Base-by-base conservation (phyloP, 2,888 invertebrate genomes). In the Ceriagrion tenellum region DNA sequence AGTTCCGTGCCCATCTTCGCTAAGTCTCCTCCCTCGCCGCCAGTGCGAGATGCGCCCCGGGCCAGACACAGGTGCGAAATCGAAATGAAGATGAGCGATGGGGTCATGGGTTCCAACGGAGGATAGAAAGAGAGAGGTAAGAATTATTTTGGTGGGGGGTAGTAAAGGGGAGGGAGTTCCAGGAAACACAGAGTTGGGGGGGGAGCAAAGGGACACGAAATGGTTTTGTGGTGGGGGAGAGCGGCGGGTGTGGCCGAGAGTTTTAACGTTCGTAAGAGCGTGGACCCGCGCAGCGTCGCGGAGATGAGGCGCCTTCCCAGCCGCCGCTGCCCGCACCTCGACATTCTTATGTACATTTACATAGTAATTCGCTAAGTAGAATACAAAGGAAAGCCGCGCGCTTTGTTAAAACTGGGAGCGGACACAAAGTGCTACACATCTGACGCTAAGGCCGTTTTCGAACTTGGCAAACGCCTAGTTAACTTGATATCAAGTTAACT, bases 11-110 rank as follows among this genome's bases (percentile, higher is more conserved):
- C n/a, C 35, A 10, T 69, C 81, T 81, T n/a, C 35, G 81, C 81
- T 18, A 12, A 1, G 1, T 13, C 93, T 47, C 93, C 35, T n/a
- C 93, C 69, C 69, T 69, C 93, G 47, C 40, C 63, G 81, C 30
- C 47, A 93, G 93, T 69, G 74, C 69, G 47, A 69, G 69, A 20
- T 74, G 93, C 93, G 63, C 69, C 69, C 55, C 40, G 69, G 74
- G 93, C 69, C 13, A 93, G 47, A 20, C 63, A 93, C 69, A 74
- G 93, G 93, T 93, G 93, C 93, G 93, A 93, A 93, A 93, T 93
- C 93, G 69, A 47, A 69, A 93, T 74, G 93, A 93, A 93, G 93
- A 93, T 93, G 93, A 93, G 93, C n/a, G 93, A 93, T 93, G 93
- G 69, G 93, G 93, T 93, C 93, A 93, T 47, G 47, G 26, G 93